These are phyloP conservation scores for Galerucella calmariensis DNA, from an alignment of 2,888 invertebrate species.

Conservation along the genomic window DNA sequence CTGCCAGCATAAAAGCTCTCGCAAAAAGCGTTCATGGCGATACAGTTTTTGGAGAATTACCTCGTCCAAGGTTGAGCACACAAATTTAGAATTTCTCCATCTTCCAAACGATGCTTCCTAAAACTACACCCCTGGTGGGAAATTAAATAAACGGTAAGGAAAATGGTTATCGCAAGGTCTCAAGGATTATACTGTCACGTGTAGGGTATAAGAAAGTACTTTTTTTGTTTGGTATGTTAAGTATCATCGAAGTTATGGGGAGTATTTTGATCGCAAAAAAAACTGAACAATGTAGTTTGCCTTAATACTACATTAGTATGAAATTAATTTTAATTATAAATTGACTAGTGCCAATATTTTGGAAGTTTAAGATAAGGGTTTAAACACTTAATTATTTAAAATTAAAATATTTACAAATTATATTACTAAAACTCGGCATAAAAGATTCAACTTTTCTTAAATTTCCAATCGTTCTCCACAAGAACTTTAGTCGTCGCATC, in stretches of 20 bases:
- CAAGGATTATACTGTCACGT: slow-evolving; percentile 2
- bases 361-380: background rate
- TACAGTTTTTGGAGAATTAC: slow-evolving; percentile 87
- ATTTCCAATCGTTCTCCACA: background rate
- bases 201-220: slow-evolving; percentile 8
- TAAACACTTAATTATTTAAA: background rate
- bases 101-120: slow-evolving; percentile 31
- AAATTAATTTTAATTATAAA: background rate
- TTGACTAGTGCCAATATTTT: slow-evolving; percentile 5
- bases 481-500: too few relatives aligned
- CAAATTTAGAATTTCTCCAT: slow-evolving; percentile 73
- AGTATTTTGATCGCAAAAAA: background rate
- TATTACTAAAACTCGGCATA: background rate
- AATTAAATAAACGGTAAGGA: slow-evolving; percentile 13
- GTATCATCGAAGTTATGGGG: slow-evolving; percentile 12
- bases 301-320: background rate
- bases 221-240: background rate
- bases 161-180: slow-evolving; percentile 13
- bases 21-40: slow-evolving; percentile 91
- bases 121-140: background rate
- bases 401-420: background rate
- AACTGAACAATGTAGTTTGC: background rate
- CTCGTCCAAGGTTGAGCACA: slow-evolving; percentile 85
- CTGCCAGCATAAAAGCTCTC: slow-evolving; percentile 91
- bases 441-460: background rate